Evolutionary conservation across 2,113 vertebrate species (phyloP).

Genomic region (Mohoua ochrocephala): DNA sequence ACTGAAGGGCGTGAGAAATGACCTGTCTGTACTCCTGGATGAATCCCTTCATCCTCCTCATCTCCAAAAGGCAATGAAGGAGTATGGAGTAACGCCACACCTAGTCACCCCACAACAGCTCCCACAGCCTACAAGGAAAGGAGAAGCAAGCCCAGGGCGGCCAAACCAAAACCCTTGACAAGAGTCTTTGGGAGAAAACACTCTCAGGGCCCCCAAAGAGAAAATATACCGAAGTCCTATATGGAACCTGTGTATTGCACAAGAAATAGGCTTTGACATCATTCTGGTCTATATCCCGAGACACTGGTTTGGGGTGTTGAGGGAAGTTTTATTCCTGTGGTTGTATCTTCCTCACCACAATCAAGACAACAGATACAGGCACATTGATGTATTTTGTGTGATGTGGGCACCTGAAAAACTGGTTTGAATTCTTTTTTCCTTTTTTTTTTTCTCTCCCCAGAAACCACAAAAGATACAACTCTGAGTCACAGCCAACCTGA

Average conservation of each 20-base stretch:
- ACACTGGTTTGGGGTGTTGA: neutral
- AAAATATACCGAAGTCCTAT: neutral
- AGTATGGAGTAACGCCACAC: neutral
- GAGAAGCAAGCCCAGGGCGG: neutral
- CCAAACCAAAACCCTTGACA: neutral
- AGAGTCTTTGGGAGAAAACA: neutral
- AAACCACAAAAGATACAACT: slow-evolving; percentile 2
- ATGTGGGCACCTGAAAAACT: slow-evolving; percentile 17
- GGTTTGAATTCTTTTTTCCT: neutral
- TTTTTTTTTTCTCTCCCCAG: neutral
- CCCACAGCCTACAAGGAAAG: neutral
- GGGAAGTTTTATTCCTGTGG: neutral
- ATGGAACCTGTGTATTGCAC: neutral
- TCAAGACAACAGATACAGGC: neutral
- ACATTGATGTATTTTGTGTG: neutral
- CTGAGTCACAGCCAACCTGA: slow-evolving; percentile 20
- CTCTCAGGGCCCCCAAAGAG: neutral
- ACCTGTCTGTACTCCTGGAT: neutral
- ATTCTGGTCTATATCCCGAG: neutral
- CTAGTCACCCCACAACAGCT: neutral
- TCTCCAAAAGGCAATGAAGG: neutral
- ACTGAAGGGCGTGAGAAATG: neutral
- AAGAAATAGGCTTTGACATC: neutral
- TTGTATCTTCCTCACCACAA: neutral
- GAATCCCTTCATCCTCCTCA: neutral